phyloP scores from a whole-genome alignment of 2,888 invertebrate genomes.

The Limenitis camilla region DNA sequence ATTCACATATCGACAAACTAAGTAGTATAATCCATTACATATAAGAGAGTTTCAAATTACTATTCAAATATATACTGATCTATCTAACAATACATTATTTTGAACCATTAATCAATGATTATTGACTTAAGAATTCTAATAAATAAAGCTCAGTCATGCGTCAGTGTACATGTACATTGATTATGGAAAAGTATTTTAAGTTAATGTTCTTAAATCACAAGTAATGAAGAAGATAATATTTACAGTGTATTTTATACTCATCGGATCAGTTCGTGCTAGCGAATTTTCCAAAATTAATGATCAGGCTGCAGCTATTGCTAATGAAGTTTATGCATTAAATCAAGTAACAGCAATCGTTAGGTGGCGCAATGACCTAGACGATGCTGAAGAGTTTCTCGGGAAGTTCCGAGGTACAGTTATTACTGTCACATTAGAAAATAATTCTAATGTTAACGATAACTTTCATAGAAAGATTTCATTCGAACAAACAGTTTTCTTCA shows the following conservation, averaged over 20 bases:
- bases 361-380: conserved; percentile 26
- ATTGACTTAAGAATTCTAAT: no score
- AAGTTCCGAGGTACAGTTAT: conserved; percentile 33
- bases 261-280: no score
- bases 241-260: conserved; percentile 1
- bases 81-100: neutral
- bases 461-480: conserved; percentile 25
- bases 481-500: conserved; percentile 42
- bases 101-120: neutral
- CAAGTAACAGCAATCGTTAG: conserved; percentile 37
- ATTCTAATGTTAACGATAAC: conserved; percentile 19
- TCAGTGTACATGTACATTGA: no score
- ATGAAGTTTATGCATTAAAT: conserved; percentile 30
- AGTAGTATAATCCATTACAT: no score
- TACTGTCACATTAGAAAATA: conserved; percentile 23
- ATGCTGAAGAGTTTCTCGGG: conserved; percentile 32
- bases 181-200: no score
- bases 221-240: neutral
- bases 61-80: no score
- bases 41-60: no score
- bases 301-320: conserved; percentile 33
- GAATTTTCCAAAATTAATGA: conserved; percentile 27
- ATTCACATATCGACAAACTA: no score
- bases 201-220: no score
- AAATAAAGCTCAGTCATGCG: no score